Evolutionary conservation across 2,797 vertebrate genomes (phyloP), one percentile per base, ranked within the genome.

Genomic region (Euphonia xanthogaster): DNA sequence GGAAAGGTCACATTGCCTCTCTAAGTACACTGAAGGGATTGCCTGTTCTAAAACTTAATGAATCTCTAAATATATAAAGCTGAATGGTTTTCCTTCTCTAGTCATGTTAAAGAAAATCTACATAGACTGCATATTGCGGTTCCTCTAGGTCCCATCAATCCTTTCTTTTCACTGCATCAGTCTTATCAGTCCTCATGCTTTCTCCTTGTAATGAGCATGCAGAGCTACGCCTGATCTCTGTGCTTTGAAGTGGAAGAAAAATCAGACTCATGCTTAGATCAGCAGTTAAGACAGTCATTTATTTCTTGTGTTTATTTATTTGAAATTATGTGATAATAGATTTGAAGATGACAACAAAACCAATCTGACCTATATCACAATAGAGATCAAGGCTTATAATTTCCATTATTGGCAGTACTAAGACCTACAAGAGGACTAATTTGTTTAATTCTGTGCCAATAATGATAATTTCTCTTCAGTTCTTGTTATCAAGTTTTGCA

Each of bases 1-100:
- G 37, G 68, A 93, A 96, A 96, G 88, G 90, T 90, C 75, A 53
- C 58, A 63, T 87, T 79, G 71, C 51, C 48, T 93, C 60, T 73
- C 24, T 47, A 82, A 85, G 35, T 37, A 33, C 47, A 70, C 71
- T 73, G 75, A 82, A 90, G 48, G 45, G 63, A 87, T 73, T 82
- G 37, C 40, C 68, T 96, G 28, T 71, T 67, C 61, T 67, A 65
- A 86, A 94, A 73, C 27, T 47, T 47, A 88, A 66, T 60, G 40
- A 71, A 73, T 73, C 44, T 80, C 57, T 76, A 77, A 87, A 75
- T 91, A 55, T 70, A 51, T 62, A 76, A 91, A 90, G 48, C 65
- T 55, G 60, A 55, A 53, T 53, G 53, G 33, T 80, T 87, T 93
- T 80, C 39, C 27, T 87, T 94, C 58, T 88, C 53, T 57, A 30